Base-by-base conservation (phyloP, 2,888 invertebrate genomes). In the Meliscaeva auricollis region DNA sequence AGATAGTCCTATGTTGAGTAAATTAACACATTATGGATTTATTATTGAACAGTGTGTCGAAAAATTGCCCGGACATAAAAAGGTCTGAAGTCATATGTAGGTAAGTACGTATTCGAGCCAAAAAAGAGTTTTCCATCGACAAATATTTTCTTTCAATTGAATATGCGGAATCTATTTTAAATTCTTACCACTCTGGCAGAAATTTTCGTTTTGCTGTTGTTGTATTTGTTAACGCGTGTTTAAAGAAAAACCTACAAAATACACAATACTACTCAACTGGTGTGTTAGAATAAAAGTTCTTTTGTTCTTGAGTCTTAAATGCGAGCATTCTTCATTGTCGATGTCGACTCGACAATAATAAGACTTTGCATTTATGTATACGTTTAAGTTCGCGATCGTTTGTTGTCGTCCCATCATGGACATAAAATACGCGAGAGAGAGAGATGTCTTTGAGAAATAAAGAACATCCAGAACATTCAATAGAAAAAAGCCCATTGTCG, bases 221-320 rank as follows among this genome's bases (percentile, higher is more conserved):
- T n/a, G n/a, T n/a, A n/a, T n/a, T n/a, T n/a, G n/a, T n/a, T n/a
- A n/a, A n/a, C 26, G 26, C 26, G 26, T 26, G 26, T 26, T n/a
- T 26, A 26, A 26, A 26, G 1, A 8, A 32, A 32, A 30, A 54
- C 8, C 30, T 30, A 5, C 7, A 7, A 52, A 26, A 26, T 26
- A 30, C 13, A 52, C 50, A 52, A 54, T 15, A 9, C 2, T 11
- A 54, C 26, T 26, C 26, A 4, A 26, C 4, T 26, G 3, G 26
- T 26, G 11, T 54, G 30, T 32, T 32, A 32, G 54, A 58, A 38
- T 35, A 58, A 58, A 35, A 13, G 58, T 38, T 38, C 58, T 58
- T 58, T 58, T 58, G 58, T 58, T 35, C 58, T 38, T 38, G 20
- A 7, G 17, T 54, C 30, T 54, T 50, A 44, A 2, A 48, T 48